Evolutionary conservation across 2,888 invertebrate genomes (phyloP), one percentile per base, ranked within the genome.

Genomic region (Cephonodes hylas): DNA sequence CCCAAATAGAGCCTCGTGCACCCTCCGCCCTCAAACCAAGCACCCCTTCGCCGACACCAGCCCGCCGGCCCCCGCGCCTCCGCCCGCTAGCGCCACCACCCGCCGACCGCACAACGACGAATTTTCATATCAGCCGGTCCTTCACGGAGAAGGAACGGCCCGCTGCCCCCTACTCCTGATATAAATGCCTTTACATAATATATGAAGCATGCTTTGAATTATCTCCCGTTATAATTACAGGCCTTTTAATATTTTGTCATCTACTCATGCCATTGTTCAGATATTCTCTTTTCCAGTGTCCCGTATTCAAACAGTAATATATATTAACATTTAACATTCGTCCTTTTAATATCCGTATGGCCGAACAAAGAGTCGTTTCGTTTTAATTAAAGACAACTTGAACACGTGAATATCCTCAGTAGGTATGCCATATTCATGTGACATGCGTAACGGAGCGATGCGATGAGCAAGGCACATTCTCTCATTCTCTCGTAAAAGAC

Each of bases 1-100:
- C 92, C 92, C 92, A 92, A 91, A 92, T 92, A 91, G 89, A 91
- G 88, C 89, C 91, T 91, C 84, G 83, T 79, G 77, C 79, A 76
- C 84, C 86, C 84, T 73, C 84, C 82, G 72, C 76, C 81, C 83
- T 73, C 80, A 74, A 78, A 79, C 83, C 83, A 70, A 74, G 73
- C 70, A 67, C 81, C 78, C 75, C 75, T 63, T 70, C 74, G 69
- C 77, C 69, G 67, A 72, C 77, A 73, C 77, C 80, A 78, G 74
- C 63, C 80, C 65, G 81, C 48, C 81, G 64, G 66, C 66, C 80
- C 83, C 85, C 82, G 85, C 83, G 78, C 79, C 90, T 81, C 84
- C 90, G 81, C 84, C 88, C 53, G 18, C 27, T 10, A 27, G 53
- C 27, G 31, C 31, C 53, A 18, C 53, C 31, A 68, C 67, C 64